These are phyloP conservation scores for Salmo trutta DNA, from an alignment of 2,797 vertebrate species.

Conservation along the genomic window DNA sequence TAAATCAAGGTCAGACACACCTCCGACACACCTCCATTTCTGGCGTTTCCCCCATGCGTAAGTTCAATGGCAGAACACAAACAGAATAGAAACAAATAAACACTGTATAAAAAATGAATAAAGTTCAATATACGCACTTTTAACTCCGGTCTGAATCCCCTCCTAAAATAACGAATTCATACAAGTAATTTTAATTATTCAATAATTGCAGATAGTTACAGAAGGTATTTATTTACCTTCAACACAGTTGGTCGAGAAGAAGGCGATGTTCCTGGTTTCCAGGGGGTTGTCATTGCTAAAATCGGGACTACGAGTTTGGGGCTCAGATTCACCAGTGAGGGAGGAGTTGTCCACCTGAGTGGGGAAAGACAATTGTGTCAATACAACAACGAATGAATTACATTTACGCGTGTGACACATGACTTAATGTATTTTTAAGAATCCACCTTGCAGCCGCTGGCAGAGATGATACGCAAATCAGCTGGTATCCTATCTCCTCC, in stretches of 20 bases:
- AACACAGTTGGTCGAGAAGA: constrained; percentile 97
- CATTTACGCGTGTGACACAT: not conserved
- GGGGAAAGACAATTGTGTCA: not conserved
- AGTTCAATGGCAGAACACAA: too few species aligned
- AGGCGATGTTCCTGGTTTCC: constrained; percentile 95
- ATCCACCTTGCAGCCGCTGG: constrained; percentile 91
- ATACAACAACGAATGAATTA: not conserved
- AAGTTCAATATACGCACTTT: too few species aligned
- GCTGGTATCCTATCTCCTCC: constrained; percentile 95
- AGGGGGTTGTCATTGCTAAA: constrained; percentile 95
- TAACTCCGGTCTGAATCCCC: too few species aligned
- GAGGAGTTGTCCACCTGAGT: constrained; percentile 96
- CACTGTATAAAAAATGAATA: too few species aligned
- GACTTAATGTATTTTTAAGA: not conserved
- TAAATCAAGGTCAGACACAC: too few species aligned
- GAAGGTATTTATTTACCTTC: constrained; percentile 79
- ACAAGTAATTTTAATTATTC: not conserved
- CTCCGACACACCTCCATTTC: too few species aligned
- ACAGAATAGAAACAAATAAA: too few species aligned
- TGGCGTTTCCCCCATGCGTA: too few species aligned
- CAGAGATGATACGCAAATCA: constrained; percentile 88
- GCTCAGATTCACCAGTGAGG: constrained; percentile 95
- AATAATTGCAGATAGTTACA: not conserved
- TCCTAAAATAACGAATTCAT: not conserved
- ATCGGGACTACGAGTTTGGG: constrained; percentile 93